Base-by-base conservation (phyloP, 2,888 invertebrate species). In the Catocala nupta region DNA sequence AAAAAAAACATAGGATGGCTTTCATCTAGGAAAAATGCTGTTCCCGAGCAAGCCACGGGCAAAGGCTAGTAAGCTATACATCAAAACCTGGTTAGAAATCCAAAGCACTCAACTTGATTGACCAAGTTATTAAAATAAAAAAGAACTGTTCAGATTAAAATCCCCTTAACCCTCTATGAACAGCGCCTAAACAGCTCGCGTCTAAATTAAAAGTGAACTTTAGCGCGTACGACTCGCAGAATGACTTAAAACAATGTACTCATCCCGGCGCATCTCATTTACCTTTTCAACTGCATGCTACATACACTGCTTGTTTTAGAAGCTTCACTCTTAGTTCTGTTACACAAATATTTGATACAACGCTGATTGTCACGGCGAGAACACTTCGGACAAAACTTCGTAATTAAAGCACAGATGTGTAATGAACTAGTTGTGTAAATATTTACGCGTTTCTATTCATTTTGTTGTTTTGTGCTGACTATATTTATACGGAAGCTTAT, bases 181-280 rank as follows among this genome's bases (percentile, higher is more conserved):
- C 77, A 33, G 50, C 43, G 44, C 77, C 63, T 67, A 71, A 64
- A 59, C 60, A 54, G 70, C 42, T 70, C 79, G 81, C 79, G 81
- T 80, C 75, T 71, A 89, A 89, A 90, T 90, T 88, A 90, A 90
- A 90, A 90, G 88, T 88, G 90, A 89, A 89, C 85, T 89, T 85
- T 84, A 76, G 70, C 76, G 70, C 71, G 74, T 81, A 84, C 82
- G 84, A 82, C 83, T 82, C 81, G 71, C 79, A 82, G 81, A 85
- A 85, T 86, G 82, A 87, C 84, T 86, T 86, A 78, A 87, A 89
- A 89, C 89, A 89, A 89, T 89, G 86, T 85, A 82, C 77, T 69
- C 76, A 70, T 80, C 72, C 74, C 77, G 81, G 81, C 82, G 84
- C 88, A 84, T 88, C 85, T 87, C 89, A 87, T 90, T 90, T 88